Conservation (phyloP, 2,797 vertebrate species). For the Lutjanus argentimaculatus region DNA sequence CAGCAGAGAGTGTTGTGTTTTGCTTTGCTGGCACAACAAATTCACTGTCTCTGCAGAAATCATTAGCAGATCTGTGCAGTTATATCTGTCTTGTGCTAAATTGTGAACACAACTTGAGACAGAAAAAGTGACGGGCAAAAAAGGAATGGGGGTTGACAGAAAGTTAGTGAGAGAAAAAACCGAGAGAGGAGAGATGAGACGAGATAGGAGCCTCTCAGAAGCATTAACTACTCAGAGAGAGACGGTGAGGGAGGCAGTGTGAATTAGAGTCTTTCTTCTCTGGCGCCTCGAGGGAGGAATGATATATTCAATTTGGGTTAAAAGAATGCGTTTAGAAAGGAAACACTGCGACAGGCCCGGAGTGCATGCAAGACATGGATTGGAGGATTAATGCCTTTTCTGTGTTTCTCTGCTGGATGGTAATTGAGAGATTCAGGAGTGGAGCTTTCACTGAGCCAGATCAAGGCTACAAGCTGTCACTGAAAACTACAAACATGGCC, state of each 20-base stretch:
- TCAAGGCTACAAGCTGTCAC: slow-evolving; percentile 47
- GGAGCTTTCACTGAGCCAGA: slow-evolving; percentile 46
- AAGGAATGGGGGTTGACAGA: slow-evolving; percentile 12
- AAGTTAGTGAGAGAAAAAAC: slow-evolving; percentile 26
- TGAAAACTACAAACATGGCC: slow-evolving; percentile 59
- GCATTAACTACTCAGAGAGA: slow-evolving; percentile 64
- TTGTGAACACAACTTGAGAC: slow-evolving; percentile 1
- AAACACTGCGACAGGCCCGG: slow-evolving; percentile 48
- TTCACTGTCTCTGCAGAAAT: not conserved
- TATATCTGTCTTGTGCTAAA: not conserved
- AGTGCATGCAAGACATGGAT: slow-evolving; percentile 51
- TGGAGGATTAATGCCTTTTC: slow-evolving; percentile 61
- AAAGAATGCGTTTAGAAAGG: slow-evolving; percentile 73
- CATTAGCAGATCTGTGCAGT: not conserved
- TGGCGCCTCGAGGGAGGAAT: slow-evolving; percentile 66
- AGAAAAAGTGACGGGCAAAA: slow-evolving; percentile 23
- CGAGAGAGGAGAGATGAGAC: slow-evolving; percentile 39
- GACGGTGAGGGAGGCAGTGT: slow-evolving; percentile 52
- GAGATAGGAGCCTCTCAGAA: slow-evolving; percentile 50
- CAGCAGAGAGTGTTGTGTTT: not conserved
- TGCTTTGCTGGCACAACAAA: slow-evolving; percentile 1
- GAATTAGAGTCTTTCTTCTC: slow-evolving; percentile 68
- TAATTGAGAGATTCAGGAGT: slow-evolving; percentile 70
- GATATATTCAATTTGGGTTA: slow-evolving; percentile 78
- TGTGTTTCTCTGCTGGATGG: slow-evolving; percentile 61